Base-by-base conservation (phyloP, 2,888 invertebrate species). In the Colostygia pectinataria region DNA sequence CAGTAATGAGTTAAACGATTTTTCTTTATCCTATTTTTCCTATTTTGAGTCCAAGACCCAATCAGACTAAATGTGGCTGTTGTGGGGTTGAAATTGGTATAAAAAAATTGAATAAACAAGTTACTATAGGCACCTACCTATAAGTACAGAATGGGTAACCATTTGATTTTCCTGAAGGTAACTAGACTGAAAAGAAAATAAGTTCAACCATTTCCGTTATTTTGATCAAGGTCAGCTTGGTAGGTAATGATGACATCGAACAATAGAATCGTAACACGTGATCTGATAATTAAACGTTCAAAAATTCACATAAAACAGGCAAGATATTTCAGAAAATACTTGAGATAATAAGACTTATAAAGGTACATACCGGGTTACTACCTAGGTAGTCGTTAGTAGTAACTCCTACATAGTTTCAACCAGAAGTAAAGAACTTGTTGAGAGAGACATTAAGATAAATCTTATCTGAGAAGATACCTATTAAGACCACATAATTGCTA, bases 401-500 rank as follows among this genome's bases (percentile, higher is more conserved):
- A 20, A 20, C 5, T n/a, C n/a, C 2, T 38, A 33, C n/a, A 2
- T 37, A 49, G 27, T 43, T 52, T 24, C 24, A 4, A 44, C 18
- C n/a, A 32, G 8, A 10, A n/a, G 6, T 34, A 49, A 40, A 32
- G 23, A 44, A 41, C 14, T 43, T 32, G 38, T 53, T 40, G 42
- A 34, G 46, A 32, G 24, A 28, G 25, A 47, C 28, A 20, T 34
- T 36, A 10, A 54, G 50, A 55, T 55, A 58, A 39, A 44, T 32
- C 27, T 43, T 53, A 55, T 53, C 55, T 14, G 14, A 47, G 33
- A 38, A 42, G 44, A 49, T 51, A 41, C 6, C n/a, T n/a, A n/a
- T n/a, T 20, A 18, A 12, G 12, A 9, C 18, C 20, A n/a, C 14
- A 36, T 33, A 23, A 5, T 34, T 5, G 25, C 31, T 20, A 20